Evolutionary conservation across 2,888 invertebrate genomes (phyloP).

Genomic region (Marronus borbonicus): DNA sequence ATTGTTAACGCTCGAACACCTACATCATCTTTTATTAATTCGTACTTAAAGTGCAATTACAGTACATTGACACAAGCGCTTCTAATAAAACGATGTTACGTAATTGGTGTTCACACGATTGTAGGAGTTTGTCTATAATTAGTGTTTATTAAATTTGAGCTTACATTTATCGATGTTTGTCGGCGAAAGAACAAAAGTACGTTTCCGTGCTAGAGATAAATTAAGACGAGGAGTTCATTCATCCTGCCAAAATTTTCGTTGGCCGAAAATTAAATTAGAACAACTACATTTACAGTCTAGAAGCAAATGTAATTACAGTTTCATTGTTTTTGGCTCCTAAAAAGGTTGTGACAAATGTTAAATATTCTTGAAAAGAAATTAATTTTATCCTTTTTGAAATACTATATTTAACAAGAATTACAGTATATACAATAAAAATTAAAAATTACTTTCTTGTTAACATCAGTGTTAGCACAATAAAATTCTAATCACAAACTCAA

Average conservation of each 20-base stretch:
- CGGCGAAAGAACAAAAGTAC: constrained; percentile 3
- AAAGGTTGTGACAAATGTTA: too few species aligned
- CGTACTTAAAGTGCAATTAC: constrained; percentile 39
- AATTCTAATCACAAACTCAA: too few species aligned
- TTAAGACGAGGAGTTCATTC: constrained; percentile 29
- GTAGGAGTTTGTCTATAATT: constrained; percentile 37
- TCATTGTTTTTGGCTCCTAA: too few species aligned
- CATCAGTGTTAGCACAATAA: too few species aligned
- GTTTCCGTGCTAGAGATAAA: neutral
- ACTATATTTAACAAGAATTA: too few species aligned
- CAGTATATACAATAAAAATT: too few species aligned
- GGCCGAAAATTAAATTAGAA: neutral
- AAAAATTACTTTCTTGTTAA: too few species aligned
- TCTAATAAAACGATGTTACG: constrained; percentile 29
- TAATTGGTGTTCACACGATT: constrained; percentile 19
- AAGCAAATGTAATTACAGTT: too few species aligned
- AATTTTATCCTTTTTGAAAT: too few species aligned
- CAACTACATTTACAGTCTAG: too few species aligned
- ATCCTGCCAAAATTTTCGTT: constrained; percentile 13
- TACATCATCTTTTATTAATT: constrained; percentile 41
- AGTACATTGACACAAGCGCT: constrained; percentile 41
- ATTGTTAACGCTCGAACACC: constrained; percentile 31
- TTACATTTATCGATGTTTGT: neutral
- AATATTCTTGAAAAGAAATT: too few species aligned
- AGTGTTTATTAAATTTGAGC: constrained; percentile 38